These are phyloP conservation scores for Parauchenoglanis punctatus DNA, from an alignment of 2,797 vertebrate species.

Conservation along the genomic window DNA sequence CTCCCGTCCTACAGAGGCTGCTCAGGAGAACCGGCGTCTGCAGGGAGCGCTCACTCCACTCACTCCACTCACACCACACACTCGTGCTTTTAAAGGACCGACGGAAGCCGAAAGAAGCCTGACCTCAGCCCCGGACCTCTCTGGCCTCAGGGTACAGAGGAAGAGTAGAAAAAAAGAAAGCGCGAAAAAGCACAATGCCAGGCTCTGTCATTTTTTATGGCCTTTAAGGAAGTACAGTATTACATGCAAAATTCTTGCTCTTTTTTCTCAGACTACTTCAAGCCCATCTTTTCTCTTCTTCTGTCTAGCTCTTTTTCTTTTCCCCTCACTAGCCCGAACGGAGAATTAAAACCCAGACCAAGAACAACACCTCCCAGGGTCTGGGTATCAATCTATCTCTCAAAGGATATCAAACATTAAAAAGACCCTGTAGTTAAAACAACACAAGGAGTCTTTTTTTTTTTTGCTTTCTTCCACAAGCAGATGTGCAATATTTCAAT, in stretches of 20 bases:
- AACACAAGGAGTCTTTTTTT: background rate
- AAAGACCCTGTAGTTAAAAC: constrained; percentile 37
- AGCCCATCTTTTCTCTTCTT: background rate
- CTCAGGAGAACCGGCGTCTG: constrained; percentile 56
- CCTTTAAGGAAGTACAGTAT: constrained; percentile 2
- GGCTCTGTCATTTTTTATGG: constrained; percentile 36
- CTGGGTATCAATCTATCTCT: constrained; percentile 39
- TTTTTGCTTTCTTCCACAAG: background rate
- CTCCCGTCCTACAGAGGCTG: constrained; percentile 47
- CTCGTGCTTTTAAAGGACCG: constrained; percentile 46
- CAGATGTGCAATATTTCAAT: constrained; percentile 20
- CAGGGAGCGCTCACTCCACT: constrained; percentile 42
- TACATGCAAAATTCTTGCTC: background rate
- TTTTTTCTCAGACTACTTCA: background rate
- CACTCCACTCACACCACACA: constrained; percentile 28
- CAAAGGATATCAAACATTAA: constrained; percentile 23
- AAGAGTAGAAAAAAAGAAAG: constrained; percentile 21
- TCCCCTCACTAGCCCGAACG: background rate
- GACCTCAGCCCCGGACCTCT: constrained; percentile 33
- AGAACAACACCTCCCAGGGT: constrained; percentile 41
- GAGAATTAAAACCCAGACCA: constrained; percentile 40
- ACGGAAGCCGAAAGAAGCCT: constrained; percentile 13
- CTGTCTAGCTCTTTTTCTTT: background rate
- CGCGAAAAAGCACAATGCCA: constrained; percentile 44
- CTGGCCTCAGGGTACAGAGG: constrained; percentile 32